These are phyloP conservation scores for Petromus typicus DNA, from an alignment of 2,113 vertebrate genomes.

Conservation along the genomic window DNA sequence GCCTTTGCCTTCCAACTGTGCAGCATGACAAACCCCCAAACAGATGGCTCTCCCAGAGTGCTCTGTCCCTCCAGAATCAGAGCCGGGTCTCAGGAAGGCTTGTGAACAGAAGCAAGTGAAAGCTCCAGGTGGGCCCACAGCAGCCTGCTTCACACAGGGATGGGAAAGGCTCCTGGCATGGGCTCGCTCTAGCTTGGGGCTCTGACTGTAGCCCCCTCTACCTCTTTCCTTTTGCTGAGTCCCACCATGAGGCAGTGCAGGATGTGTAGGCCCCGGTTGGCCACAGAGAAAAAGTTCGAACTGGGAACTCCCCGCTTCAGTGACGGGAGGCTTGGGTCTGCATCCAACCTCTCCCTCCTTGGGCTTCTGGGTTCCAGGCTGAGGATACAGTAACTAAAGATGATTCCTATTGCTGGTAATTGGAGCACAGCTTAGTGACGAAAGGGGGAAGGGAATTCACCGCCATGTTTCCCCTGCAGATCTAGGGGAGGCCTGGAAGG, in stretches of 20 bases:
- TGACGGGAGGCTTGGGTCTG: background rate
- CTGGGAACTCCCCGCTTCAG: background rate
- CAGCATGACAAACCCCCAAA: background rate
- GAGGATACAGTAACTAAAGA: background rate
- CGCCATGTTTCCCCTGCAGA: fast-evolving
- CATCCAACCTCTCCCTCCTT: background rate
- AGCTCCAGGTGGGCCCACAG: fast-evolving
- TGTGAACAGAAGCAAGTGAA: background rate
- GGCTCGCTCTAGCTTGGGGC: background rate
- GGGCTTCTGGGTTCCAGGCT: background rate
- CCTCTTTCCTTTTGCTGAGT: background rate
- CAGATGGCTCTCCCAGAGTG: background rate
- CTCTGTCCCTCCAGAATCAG: background rate
- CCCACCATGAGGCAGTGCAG: too few species aligned
- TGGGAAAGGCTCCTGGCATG: background rate
- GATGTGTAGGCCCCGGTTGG: fast-evolving
- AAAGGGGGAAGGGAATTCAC: background rate
- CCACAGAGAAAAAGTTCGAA: background rate
- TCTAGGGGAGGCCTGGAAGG: background rate
- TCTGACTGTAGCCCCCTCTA: background rate
- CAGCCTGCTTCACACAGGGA: background rate
- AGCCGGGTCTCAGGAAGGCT: background rate
- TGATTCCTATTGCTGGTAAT: background rate
- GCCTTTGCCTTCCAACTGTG: background rate
- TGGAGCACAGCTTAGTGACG: background rate